These are phyloP conservation scores for Prinia subflava DNA, from an alignment of 2,113 vertebrate species.

Conservation along the genomic window DNA sequence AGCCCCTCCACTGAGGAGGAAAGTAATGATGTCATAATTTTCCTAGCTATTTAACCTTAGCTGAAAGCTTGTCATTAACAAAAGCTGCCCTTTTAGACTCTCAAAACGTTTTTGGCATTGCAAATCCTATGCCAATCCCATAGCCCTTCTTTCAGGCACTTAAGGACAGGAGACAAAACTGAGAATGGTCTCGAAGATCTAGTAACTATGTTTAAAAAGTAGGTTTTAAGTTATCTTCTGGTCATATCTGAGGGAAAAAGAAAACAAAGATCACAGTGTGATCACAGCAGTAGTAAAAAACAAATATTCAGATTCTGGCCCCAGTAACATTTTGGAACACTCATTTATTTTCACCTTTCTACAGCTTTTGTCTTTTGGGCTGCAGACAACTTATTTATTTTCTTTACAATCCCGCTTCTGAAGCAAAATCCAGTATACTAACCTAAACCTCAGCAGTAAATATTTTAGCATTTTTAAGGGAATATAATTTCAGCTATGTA, in stretches of 20 bases:
- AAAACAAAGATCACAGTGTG: not conserved
- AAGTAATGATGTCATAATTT: not conserved
- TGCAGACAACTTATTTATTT: not conserved
- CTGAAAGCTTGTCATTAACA: not conserved
- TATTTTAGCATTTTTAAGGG: not conserved
- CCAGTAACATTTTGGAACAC: not conserved
- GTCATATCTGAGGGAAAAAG: not conserved
- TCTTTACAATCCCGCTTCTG: not conserved
- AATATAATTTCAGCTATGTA: not conserved
- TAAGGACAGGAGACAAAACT: not conserved
- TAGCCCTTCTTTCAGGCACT: not conserved
- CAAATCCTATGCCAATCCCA: not conserved
- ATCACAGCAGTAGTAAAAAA: not conserved
- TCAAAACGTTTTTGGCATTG: not conserved
- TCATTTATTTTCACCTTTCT: not conserved
- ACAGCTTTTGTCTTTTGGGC: not conserved
- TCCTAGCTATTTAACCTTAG: not conserved
- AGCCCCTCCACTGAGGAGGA: not conserved
- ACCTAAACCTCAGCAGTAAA: not conserved
- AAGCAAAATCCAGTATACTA: not conserved
- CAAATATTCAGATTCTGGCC: not conserved
- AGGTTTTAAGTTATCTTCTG: not conserved
- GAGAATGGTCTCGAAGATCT: not conserved
- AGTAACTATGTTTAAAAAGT: not conserved
- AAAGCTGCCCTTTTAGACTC: not conserved